These are phyloP conservation scores for Diarsia dahlii DNA, from an alignment of 2,888 invertebrate species.

Conservation along the genomic window DNA sequence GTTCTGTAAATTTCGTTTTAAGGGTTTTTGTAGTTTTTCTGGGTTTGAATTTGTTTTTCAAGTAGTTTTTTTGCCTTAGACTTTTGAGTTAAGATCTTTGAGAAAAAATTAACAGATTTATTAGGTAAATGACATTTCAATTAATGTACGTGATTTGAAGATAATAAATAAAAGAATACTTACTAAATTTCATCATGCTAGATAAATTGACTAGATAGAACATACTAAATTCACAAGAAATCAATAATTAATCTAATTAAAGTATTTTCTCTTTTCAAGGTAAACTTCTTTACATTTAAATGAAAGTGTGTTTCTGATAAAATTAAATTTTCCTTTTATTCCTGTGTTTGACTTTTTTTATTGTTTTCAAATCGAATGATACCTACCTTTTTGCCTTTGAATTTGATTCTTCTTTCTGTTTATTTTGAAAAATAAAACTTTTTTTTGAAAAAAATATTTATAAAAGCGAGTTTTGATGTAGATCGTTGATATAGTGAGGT, in stretches of 20 bases:
- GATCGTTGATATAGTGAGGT: constrained; percentile 63
- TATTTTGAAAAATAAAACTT: not conserved
- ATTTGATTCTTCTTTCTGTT: constrained; percentile 26
- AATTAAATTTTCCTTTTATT: constrained; percentile 26
- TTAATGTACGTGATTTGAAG: constrained; percentile 67
- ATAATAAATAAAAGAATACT: constrained; percentile 66
- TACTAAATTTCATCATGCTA: constrained; percentile 50
- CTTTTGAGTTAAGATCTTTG: constrained; percentile 27
- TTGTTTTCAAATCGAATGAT: constrained; percentile 47
- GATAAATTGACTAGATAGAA: constrained; percentile 64
- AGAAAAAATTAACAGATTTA: constrained; percentile 20
- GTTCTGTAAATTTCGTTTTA: constrained; percentile 14
- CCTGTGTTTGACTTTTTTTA: constrained; percentile 44
- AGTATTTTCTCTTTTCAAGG: constrained; percentile 49
- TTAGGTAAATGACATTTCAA: constrained; percentile 59
- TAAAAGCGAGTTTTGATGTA: constrained; percentile 57
- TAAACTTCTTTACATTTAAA: constrained; percentile 56
- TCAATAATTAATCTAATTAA: constrained; percentile 39
- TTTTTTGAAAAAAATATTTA: constrained; percentile 22
- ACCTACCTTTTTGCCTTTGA: constrained; percentile 15
- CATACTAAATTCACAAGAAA: constrained; percentile 53
- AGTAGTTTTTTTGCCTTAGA: constrained; percentile 50
- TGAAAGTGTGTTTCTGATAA: constrained; percentile 39
- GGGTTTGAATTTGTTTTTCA: constrained; percentile 28
- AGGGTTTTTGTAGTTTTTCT: constrained; percentile 16